Evolutionary conservation across 2,888 invertebrate species (phyloP).

Genomic region (Apamea sordens): DNA sequence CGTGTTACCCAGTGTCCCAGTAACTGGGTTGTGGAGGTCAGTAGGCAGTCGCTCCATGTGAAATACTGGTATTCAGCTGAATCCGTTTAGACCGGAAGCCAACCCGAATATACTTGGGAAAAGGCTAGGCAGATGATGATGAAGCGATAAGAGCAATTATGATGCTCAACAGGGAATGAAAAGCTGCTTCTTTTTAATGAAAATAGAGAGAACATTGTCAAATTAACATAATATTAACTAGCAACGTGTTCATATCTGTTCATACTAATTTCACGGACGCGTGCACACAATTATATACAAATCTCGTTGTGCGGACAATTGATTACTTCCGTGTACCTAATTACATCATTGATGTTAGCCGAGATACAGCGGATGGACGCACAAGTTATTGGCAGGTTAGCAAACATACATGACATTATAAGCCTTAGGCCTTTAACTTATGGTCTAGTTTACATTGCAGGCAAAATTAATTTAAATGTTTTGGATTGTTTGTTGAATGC

Average conservation of each 20-base stretch:
- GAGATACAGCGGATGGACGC: constrained; percentile 6
- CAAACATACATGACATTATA: not conserved
- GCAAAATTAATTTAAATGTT: not conserved
- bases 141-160: not conserved
- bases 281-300: not conserved
- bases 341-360: not conserved
- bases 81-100: too few relatives aligned
- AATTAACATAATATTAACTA: not conserved
- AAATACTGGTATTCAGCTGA: too few relatives aligned
- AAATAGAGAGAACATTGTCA: not conserved
- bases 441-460: not conserved
- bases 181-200: not conserved
- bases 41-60: too few relatives aligned
- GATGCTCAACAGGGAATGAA: not conserved
- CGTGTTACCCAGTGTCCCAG: too few relatives aligned
- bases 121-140: too few relatives aligned
- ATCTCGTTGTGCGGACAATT: constrained; percentile 1
- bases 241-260: not conserved
- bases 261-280: not conserved
- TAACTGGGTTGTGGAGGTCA: too few relatives aligned
- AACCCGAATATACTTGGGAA: too few relatives aligned
- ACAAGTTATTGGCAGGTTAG: not conserved
- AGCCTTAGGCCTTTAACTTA: not conserved
- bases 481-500: not conserved
- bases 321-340: constrained; percentile 22